Evolutionary conservation across 2,888 invertebrate genomes (phyloP), one percentile per base, ranked within the genome.

Genomic region (Alcis repandata): DNA sequence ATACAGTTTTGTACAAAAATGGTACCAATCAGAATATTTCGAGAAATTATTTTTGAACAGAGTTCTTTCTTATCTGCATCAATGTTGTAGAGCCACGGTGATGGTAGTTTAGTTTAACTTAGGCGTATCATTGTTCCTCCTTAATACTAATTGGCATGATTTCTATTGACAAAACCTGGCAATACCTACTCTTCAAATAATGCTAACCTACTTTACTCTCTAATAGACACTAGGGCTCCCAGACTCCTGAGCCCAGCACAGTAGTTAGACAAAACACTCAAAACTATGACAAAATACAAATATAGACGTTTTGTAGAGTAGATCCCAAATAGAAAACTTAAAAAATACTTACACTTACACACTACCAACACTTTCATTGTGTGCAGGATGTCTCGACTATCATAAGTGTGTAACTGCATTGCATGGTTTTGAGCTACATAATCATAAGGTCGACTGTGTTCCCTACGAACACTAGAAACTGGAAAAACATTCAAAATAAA

Each of bases 91-190:
- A 46, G 11, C n/a, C 6, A 9, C 43, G 13, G 1, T 19, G 38
- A 41, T 59, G 32, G 59, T 63, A 64, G 52, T 20, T 60, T 63
- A 61, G 62, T 17, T 56, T 59, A 61, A 58, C 60, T 38, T 66
- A 64, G 52, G 20, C 41, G 53, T 62, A 71, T 70, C 67, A 72
- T 71, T 75, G 69, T 73, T 72, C 71, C 68, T 73, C 71, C 67
- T 63, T 54, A 51, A 38, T 41, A 51, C 67, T 61, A 67, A 71
- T 70, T 68, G 64, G 70, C 54, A 63, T 72, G 68, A 54, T 48
- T 62, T 62, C 54, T 64, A 62, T 63, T 64, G 58, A 61, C 60
- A 59, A 58, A 53, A 48, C 56, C 52, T 60, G 49, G 59, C 52
- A 43, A 58, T 58, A 52, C n/a, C n/a, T n/a, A n/a, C 57, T 58